Percentiles rank a stretch among this genome's conserved stretches.
These are phyloP conservation scores for Drosophila bunnanda DNA, from an alignment of 2,888 invertebrate genomes.

Conservation along the genomic window DNA sequence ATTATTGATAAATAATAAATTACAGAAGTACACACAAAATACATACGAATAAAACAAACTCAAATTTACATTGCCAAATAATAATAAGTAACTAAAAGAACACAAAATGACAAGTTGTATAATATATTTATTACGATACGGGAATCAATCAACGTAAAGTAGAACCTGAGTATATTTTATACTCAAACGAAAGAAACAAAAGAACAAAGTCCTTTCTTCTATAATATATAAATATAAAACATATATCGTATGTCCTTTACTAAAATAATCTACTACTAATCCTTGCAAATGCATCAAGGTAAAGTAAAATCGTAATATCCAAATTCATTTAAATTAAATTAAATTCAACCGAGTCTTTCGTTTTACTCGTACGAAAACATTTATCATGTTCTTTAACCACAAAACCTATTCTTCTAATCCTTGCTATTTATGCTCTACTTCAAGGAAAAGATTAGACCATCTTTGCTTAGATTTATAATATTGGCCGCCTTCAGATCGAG, in stretches of 20 bases:
- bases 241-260: too few species aligned
- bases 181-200: background rate
- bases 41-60: background rate
- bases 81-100: background rate
- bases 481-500: slow-evolving; percentile 69
- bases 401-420: background rate
- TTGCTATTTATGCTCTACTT: background rate
- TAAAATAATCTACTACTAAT: background rate
- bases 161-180: background rate
- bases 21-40: background rate
- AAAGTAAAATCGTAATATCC: background rate
- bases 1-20: background rate
- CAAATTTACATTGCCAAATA: background rate
- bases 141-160: background rate
- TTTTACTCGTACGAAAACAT: background rate
- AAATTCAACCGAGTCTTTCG: background rate
- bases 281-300: background rate
- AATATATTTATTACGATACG: background rate
- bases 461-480: slow-evolving; percentile 58
- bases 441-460: slow-evolving; percentile 47
- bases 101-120: background rate
- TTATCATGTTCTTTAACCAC: background rate
- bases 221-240: too few species aligned
- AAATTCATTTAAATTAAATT: background rate
- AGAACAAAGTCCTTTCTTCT: background rate